Evolutionary conservation across 2,113 vertebrate genomes (phyloP), one percentile per base, ranked within the genome.

Genomic region (Triplophysa tibetana): DNA sequence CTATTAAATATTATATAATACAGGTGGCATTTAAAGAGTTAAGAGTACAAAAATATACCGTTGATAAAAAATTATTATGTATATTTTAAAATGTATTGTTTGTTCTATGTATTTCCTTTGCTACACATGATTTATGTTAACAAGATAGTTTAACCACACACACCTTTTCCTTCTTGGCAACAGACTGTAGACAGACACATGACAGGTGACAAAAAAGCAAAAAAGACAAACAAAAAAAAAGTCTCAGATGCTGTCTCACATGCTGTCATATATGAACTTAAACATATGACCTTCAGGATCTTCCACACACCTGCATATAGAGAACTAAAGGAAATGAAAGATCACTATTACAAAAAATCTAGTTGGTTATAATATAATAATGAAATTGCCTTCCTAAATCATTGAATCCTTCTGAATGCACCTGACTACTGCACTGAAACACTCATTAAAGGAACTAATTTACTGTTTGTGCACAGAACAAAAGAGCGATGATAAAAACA

Each of bases 121-220:
- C 43, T 45, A 45, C 43, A 45, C 43, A 2, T 38, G 0, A 7
- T 7, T 45, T 43, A 43, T 43, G 8, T 43, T 43, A 43, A 9
- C 41, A 45, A 45, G 8, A 12, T 17, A 38, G 0, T 16, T 26
- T 1, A 43, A 13, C 14, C 21, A n/a, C 16, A 81, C 76, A 79
- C 82, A 92, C 90, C 90, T 90, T 90, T 70, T 90, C 87, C 74
- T 78, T 87, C 54, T 82, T 85, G 23, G 78, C 61, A 11, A 76
- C 74, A 69, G 86, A 75, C 85, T 88, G 33, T 0, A 52, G 38
- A 52, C 43, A 77, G 17, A 12, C 13, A 3, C 64, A 75, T 69
- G 63, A n/a, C 33, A 48, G 17, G 65, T 17, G 8, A 62, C 43
- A 80, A 56, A 24, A 14, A 16, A 64, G 21, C 33, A 76, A 8